Percentiles rank a stretch among this genome's conserved stretches.
Conservation (phyloP, 2,888 invertebrate genomes). For the Pachydiplax longipennis region DNA sequence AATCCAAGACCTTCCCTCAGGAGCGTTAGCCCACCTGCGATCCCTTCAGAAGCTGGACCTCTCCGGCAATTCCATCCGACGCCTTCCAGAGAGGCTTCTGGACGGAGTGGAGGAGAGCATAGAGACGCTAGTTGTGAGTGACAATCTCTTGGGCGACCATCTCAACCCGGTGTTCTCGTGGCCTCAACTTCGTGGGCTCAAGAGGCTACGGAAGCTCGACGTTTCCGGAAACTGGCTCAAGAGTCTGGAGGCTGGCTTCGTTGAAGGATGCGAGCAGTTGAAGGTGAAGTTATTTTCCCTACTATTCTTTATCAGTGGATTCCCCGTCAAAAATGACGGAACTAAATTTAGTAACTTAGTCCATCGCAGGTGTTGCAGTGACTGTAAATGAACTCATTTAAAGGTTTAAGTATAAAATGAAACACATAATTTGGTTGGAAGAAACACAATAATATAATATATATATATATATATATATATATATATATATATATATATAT, state of each 20-base stretch:
- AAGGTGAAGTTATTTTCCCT: no score
- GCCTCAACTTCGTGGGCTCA: constrained; percentile 80
- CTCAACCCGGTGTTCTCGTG: constrained; percentile 90
- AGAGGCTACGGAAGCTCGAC: constrained; percentile 76
- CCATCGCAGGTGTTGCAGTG: no score
- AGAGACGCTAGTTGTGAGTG: constrained; percentile 73
- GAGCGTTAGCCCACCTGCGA: neutral
- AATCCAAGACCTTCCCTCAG: neutral
- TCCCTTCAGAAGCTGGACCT: constrained; percentile 80
- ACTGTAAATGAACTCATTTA: no score
- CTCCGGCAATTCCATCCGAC: constrained; percentile 80
- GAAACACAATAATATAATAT: no score
- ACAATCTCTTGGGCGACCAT: constrained; percentile 88
- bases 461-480: no score
- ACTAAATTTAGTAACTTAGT: no score
- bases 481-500: no score
- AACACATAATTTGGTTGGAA: no score
- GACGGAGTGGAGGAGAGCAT: constrained; percentile 72
- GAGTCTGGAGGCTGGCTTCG: constrained; percentile 83
- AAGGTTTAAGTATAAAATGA: no score
- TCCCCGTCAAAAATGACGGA: no score
- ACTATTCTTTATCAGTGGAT: no score
- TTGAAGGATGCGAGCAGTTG: constrained; percentile 81
- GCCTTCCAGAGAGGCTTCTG: constrained; percentile 79
- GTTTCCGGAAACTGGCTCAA: constrained; percentile 82